Conservation (phyloP, 2,797 vertebrate genomes). For the Echeneis naucrates region DNA sequence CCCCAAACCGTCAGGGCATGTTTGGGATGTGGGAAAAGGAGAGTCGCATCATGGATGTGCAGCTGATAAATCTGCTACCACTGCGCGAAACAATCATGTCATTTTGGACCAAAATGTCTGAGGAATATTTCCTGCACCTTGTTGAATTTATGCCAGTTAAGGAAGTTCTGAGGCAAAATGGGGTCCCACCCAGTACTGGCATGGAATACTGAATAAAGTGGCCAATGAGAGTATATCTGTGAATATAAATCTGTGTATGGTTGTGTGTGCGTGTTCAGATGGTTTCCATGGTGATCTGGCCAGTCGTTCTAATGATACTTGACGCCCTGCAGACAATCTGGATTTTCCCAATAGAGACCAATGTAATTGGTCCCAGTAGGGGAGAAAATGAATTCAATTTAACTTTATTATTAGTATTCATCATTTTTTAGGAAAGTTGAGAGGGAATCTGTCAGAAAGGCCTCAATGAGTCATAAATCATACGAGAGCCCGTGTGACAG, state of each 20-base stretch:
- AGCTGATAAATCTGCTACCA: too few relatives aligned
- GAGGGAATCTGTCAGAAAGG: constrained; percentile 57
- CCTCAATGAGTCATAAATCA: constrained; percentile 70
- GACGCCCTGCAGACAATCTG: constrained; percentile 63
- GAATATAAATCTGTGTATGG: not conserved
- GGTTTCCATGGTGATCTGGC: constrained; percentile 58
- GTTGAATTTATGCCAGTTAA: too few relatives aligned
- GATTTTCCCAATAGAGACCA: constrained; percentile 55
- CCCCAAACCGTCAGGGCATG: too few relatives aligned
- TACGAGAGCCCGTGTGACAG: constrained; percentile 58
- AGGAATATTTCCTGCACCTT: too few relatives aligned
- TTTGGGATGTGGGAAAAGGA: too few relatives aligned
- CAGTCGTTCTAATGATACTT: constrained; percentile 62
- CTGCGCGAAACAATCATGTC: too few relatives aligned
- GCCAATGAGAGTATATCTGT: too few relatives aligned
- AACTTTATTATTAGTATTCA: constrained; percentile 76
- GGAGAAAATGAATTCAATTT: constrained; percentile 75
- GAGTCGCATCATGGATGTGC: too few relatives aligned
- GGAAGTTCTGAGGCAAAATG: too few relatives aligned
- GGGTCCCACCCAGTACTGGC: too few relatives aligned
- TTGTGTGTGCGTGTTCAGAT: constrained; percentile 6
- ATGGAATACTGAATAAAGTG: too few relatives aligned
- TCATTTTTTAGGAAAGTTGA: constrained; percentile 64
- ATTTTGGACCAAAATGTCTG: too few relatives aligned
- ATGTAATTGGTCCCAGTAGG: constrained; percentile 75